phyloP scores from a whole-genome alignment of 2,888 invertebrate genomes.

The Chesias legatella region DNA sequence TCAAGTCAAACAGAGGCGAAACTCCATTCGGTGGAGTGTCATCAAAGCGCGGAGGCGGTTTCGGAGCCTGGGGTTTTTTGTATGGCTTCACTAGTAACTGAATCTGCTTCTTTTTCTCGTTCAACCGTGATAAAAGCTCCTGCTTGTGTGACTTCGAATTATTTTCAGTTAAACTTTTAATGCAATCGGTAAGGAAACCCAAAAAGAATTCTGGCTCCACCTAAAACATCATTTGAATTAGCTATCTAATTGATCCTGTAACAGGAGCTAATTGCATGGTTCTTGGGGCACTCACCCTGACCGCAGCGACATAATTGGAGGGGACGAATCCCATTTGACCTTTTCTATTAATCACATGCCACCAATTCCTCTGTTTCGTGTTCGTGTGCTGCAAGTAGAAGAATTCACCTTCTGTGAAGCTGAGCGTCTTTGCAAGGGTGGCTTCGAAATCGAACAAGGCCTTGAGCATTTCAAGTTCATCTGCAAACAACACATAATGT shows the following conservation, averaged over 20 bases:
- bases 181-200: constrained; percentile 85
- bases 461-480: constrained; percentile 89
- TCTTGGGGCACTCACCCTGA: constrained; percentile 80
- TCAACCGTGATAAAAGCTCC: constrained; percentile 82
- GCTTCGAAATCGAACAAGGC: constrained; percentile 92
- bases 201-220: constrained; percentile 86
- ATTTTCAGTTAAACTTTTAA: constrained; percentile 78
- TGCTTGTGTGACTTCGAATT: constrained; percentile 75
- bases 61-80: constrained; percentile 62
- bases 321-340: constrained; percentile 93
- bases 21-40: constrained; percentile 73
- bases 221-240: constrained; percentile 47
- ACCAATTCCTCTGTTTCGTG: constrained; percentile 91
- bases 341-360: constrained; percentile 91
- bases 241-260: constrained; percentile 1
- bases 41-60: constrained; percentile 66
- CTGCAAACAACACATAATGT: constrained; percentile 57
- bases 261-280: constrained; percentile 28
- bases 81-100: constrained; percentile 61
- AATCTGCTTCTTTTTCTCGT: constrained; percentile 83
- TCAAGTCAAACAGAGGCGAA: constrained; percentile 69
- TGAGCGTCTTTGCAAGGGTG: constrained; percentile 90
- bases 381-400: constrained; percentile 90
- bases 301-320: constrained; percentile 90
- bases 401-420: constrained; percentile 89